Percentiles rank a stretch among this genome's conserved stretches.
These are phyloP conservation scores for Hiodon tergisus DNA, from an alignment of 2,113 vertebrate species.

Conservation along the genomic window DNA sequence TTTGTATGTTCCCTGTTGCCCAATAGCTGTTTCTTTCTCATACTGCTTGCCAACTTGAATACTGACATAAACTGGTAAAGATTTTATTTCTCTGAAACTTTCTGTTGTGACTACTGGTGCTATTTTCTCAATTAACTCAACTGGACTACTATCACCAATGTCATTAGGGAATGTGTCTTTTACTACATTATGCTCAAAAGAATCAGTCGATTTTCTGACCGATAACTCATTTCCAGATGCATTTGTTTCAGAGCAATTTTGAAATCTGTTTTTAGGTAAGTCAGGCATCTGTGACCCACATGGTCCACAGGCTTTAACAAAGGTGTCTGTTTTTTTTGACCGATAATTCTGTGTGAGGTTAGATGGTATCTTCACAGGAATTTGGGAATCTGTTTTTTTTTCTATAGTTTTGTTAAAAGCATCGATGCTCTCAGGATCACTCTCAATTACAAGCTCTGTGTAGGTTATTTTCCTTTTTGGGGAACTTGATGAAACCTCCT, in stretches of 20 bases:
- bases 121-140: constrained; percentile 66
- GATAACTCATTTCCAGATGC: constrained; percentile 58
- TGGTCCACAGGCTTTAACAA: constrained; percentile 57
- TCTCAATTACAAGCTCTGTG: constrained; percentile 66
- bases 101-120: constrained; percentile 68
- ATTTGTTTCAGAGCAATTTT: constrained; percentile 47
- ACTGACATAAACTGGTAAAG: constrained; percentile 90
- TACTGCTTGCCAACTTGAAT: constrained; percentile 88
- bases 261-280: constrained; percentile 51
- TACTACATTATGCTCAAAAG: constrained; percentile 76
- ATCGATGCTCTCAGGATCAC: constrained; percentile 55
- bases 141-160: constrained; percentile 53
- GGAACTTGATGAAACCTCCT: constrained; percentile 68
- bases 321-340: constrained; percentile 53
- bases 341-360: constrained; percentile 55
- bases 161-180: constrained; percentile 76
- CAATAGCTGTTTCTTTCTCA: constrained; percentile 72
- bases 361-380: constrained; percentile 68
- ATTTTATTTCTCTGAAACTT: constrained; percentile 86
- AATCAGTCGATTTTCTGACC: constrained; percentile 76
- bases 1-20: constrained; percentile 71
- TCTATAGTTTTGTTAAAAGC: constrained; percentile 62
- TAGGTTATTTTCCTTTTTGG: constrained; percentile 71
- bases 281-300: constrained; percentile 59
- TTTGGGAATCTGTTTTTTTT: constrained; percentile 81